These are phyloP conservation scores for Stigmatopora argus DNA, from an alignment of 2,113 vertebrate species.

Conservation along the genomic window DNA sequence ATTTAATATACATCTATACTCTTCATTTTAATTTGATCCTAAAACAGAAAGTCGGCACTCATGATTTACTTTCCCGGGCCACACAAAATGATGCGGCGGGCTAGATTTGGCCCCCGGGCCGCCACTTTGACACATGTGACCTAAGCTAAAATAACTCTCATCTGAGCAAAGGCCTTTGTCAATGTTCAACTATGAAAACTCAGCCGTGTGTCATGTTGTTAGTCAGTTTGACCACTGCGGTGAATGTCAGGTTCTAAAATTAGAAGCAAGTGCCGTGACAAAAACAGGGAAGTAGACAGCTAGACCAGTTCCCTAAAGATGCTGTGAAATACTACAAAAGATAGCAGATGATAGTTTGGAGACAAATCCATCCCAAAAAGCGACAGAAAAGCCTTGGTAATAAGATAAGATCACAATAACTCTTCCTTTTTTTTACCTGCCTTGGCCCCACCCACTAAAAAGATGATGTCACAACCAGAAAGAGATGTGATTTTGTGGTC, in stretches of 20 bases:
- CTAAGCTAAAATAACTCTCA: background rate
- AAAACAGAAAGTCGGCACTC: too few species aligned
- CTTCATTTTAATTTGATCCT: too few species aligned
- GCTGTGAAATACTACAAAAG: background rate
- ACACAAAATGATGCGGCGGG: too few species aligned
- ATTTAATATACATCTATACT: too few species aligned
- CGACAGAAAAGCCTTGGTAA: background rate
- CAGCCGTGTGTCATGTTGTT: too few species aligned
- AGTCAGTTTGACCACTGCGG: background rate
- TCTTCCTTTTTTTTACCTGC: too few species aligned
- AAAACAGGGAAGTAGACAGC: background rate
- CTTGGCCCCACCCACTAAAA: too few species aligned
- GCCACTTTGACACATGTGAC: too few species aligned
- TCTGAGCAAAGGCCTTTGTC: background rate
- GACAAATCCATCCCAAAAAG: background rate
- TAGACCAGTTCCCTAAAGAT: too few species aligned
- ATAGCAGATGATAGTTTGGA: too few species aligned
- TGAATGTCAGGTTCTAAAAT: background rate
- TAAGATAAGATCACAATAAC: background rate
- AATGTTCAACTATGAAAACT: background rate
- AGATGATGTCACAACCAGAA: constrained; percentile 11
- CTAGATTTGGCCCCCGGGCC: too few species aligned
- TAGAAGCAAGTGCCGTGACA: background rate
- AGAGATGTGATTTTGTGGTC: constrained; percentile 56
- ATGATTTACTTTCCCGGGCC: too few species aligned